Evolutionary conservation across 2,797 vertebrate genomes (phyloP).

Genomic region (Phataginus tricuspis): DNA sequence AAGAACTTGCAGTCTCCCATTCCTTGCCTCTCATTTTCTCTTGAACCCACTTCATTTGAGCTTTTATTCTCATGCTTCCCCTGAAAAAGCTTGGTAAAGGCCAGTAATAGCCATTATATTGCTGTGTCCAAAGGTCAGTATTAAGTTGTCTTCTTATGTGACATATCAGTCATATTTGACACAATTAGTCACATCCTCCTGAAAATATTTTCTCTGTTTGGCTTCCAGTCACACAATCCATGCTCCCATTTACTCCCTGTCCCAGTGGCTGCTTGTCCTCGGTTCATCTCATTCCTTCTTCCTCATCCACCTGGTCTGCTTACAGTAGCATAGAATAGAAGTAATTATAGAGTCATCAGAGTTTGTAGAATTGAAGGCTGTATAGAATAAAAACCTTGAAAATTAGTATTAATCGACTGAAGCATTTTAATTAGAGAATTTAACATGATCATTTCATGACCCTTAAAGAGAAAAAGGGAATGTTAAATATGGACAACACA

Average conservation of each 20-base stretch:
- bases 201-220: not conserved
- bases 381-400: not conserved
- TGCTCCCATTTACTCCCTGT: not conserved
- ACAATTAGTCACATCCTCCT: not conserved
- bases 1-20: not conserved
- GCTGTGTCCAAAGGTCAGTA: not conserved
- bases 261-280: not conserved
- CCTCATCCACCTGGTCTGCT: not conserved
- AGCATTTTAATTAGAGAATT: not conserved
- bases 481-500: not conserved
- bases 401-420: not conserved
- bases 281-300: not conserved
- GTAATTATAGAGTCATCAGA: not conserved
- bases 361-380: not conserved
- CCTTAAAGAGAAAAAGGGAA: not conserved
- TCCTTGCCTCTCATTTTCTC: not conserved
- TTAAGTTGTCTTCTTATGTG: not conserved
- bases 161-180: not conserved
- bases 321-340: not conserved
- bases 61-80: not conserved
- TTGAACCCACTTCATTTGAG: not conserved
- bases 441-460: not conserved
- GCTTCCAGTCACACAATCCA: not conserved
- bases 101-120: not conserved
- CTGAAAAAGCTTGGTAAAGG: conserved; percentile 9